Evolutionary conservation across 2,888 invertebrate species (phyloP), one percentile per base, ranked within the genome.

Genomic region (Strigamia maritima): DNA sequence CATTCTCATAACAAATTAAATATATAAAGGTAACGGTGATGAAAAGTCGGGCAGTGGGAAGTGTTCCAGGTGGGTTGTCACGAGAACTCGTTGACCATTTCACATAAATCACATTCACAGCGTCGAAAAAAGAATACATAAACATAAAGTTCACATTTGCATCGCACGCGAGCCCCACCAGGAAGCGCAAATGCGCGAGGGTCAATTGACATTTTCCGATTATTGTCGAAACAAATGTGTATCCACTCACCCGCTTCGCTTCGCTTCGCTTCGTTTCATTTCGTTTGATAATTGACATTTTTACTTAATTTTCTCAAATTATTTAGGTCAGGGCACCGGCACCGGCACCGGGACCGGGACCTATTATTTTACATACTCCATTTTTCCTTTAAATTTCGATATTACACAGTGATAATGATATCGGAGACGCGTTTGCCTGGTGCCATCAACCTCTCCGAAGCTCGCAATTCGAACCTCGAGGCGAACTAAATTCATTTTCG

Each of bases 341-440:
- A n/a, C n/a, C n/a, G n/a, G n/a, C n/a, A n/a, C n/a, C n/a, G n/a
- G n/a, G n/a, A n/a, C n/a, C n/a, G n/a, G n/a, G n/a, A n/a, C n/a
- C 60, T 65, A 65, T 65, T 65, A 65, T 65, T 65, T 65, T 65
- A 19, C 60, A 65, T 22, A 65, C 60, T 65, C 60, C 60, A 65
- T 22, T 65, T 65, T 65, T 22, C 24, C 14, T 16, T 24, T 24
- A 65, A 65, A 65, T 65, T 12, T 12, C 60, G 22, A 65, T 65
- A 0, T 4, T 65, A 49, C 14, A 14, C 49, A 49, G 49, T 49
- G 60, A 24, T 65, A 65, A 65, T 65, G 60, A 65, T 22, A 22
- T 24, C 60, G 24, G 60, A 65, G 60, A 65, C 60, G 24, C 24
- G 24, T 19, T 44, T 16, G 44, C 44, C 44, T 16, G 60, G 60